phyloP scores from a whole-genome alignment of 1,140 invertebrate genomes.

The Choristoneura fumiferana region DNA sequence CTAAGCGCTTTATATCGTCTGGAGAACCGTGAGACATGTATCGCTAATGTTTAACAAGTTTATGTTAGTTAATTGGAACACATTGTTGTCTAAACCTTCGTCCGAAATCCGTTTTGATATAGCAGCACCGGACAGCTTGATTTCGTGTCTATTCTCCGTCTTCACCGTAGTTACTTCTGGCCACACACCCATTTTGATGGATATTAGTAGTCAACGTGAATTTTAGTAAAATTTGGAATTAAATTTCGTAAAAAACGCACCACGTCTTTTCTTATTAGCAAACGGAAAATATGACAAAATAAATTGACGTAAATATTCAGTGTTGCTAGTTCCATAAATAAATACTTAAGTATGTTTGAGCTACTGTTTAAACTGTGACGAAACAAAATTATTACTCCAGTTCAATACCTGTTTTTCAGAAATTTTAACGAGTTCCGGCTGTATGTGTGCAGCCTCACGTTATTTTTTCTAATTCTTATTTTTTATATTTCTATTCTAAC shows the following conservation, averaged over 20 bases:
- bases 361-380: no score
- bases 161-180: constrained; percentile 82
- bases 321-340: neutral
- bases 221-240: neutral
- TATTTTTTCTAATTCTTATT: no score
- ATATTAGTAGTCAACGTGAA: no score
- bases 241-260: constrained; percentile 10
- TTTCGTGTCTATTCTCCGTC: constrained; percentile 86
- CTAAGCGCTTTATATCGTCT: constrained; percentile 80
- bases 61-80: constrained; percentile 82
- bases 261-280: constrained; percentile 17
- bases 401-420: no score
- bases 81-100: constrained; percentile 80
- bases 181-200: constrained; percentile 77
- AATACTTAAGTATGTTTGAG: constrained; percentile 30
- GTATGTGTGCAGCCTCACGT: no score
- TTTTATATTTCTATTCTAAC: no score
- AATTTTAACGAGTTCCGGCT: no score
- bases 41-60: constrained; percentile 86
- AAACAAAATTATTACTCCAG: no score
- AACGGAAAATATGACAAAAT: neutral
- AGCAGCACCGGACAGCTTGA: constrained; percentile 82
- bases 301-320: constrained; percentile 23
- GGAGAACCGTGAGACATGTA: constrained; percentile 80
- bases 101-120: constrained; percentile 83